These are phyloP conservation scores for Drosophila mojavensis DNA, from an alignment of 1,140 invertebrate genomes.

Conservation along the genomic window DNA sequence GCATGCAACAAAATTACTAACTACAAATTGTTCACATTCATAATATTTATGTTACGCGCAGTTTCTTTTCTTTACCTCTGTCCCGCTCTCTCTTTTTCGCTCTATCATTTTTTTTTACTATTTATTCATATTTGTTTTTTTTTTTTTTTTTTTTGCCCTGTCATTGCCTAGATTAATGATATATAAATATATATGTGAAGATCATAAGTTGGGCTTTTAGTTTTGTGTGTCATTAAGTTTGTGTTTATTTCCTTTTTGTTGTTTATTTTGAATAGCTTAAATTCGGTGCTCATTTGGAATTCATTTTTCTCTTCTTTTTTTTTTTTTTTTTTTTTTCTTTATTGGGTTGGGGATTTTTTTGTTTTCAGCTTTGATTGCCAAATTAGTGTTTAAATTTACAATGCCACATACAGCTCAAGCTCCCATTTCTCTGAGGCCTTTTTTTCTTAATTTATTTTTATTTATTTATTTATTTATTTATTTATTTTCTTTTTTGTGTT, in stretches of 20 bases:
- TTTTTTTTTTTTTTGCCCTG: slow-evolving; percentile 8
- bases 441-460: not conserved
- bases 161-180: slow-evolving; percentile 8
- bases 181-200: not conserved
- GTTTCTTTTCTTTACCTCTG: not conserved
- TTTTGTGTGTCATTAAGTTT: not conserved
- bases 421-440: not conserved
- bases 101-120: not conserved
- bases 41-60: slow-evolving; percentile 17
- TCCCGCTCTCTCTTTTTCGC: no score
- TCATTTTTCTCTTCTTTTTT: not conserved
- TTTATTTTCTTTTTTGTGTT: no score
- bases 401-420: not conserved
- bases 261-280: not conserved
- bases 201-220: no score
- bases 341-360: slow-evolving; percentile 9
- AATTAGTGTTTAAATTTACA: slow-evolving; percentile 50
- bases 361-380: slow-evolving; percentile 41
- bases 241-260: not conserved
- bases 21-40: slow-evolving; percentile 31
- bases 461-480: no score
- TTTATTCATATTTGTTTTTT: not conserved
- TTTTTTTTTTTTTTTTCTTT: not conserved
- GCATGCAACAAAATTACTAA: slow-evolving; percentile 37
- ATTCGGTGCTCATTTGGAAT: no score